phyloP scores from a whole-genome alignment of 2,888 invertebrate genomes.

The Tetramorium bicarinatum region DNA sequence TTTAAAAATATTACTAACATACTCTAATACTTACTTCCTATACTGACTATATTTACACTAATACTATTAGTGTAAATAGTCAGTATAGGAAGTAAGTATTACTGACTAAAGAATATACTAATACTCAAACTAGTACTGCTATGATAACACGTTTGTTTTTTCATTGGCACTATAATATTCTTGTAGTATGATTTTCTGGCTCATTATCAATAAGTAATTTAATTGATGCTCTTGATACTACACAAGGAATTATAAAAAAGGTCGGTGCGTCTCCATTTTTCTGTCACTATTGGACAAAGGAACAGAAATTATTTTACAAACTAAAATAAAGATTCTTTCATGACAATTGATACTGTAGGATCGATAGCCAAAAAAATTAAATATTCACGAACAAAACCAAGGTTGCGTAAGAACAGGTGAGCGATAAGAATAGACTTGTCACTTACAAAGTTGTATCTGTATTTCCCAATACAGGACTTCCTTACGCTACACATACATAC shows the following conservation, averaged over 20 bases:
- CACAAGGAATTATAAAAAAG: not conserved
- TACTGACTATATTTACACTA: too few relatives aligned
- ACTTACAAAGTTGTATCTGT: not conserved
- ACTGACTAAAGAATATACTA: too few relatives aligned
- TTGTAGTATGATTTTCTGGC: not conserved
- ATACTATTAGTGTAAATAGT: too few relatives aligned
- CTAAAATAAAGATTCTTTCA: not conserved
- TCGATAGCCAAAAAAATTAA: slow-evolving; percentile 3
- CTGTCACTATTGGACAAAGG: not conserved
- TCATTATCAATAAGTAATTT: slow-evolving; percentile 9
- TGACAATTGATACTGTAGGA: not conserved
- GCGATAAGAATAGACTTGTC: slow-evolving; percentile 35
- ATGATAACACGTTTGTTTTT: too few relatives aligned
- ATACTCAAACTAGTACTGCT: too few relatives aligned
- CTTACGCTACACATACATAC: not conserved
- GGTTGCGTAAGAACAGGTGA: slow-evolving; percentile 94
- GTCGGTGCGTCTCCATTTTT: slow-evolving; percentile 3
- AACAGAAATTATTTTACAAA: slow-evolving; percentile 6
- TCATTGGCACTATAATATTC: too few relatives aligned
- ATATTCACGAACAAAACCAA: slow-evolving; percentile 70
- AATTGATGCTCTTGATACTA: not conserved
- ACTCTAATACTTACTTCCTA: too few relatives aligned
- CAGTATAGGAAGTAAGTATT: too few relatives aligned
- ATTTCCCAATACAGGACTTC: not conserved
- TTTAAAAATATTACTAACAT: too few relatives aligned